phyloP scores from a whole-genome alignment of 2,797 vertebrate genomes.

The Liasis olivaceus region DNA sequence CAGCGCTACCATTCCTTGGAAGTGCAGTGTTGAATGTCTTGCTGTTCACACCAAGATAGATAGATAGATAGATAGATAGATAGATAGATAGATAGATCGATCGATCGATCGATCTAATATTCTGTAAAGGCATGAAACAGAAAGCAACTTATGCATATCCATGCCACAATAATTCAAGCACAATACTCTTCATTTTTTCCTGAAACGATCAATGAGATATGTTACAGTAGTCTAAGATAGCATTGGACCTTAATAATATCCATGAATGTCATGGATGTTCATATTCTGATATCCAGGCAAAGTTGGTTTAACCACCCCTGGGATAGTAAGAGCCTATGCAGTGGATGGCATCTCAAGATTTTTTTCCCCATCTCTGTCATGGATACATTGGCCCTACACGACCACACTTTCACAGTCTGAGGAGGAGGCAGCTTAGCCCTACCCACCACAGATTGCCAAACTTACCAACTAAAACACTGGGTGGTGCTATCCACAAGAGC shows the following conservation, averaged over 20 bases:
- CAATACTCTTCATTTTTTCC: not conserved
- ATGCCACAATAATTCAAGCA: not conserved
- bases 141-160: too few relatives aligned
- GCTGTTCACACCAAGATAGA: too few relatives aligned
- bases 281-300: not conserved
- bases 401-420: not conserved
- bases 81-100: too few relatives aligned
- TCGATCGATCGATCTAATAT: too few relatives aligned
- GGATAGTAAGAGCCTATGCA: conserved; percentile 11
- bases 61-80: too few relatives aligned
- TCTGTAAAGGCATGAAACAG: too few relatives aligned
- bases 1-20: conserved; percentile 31
- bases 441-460: not conserved
- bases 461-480: not conserved
- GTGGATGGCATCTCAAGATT: not conserved
- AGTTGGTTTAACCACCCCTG: not conserved
- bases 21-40: conserved; percentile 42
- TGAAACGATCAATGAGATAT: too few relatives aligned
- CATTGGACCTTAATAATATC: not conserved
- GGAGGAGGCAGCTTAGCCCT: not conserved
- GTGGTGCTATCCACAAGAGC: not conserved
- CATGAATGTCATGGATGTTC: not conserved
- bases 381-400: not conserved
- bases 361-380: not conserved
- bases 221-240: not conserved